Conservation (phyloP, 1,140 invertebrate species). For the Chymomyza costata region DNA sequence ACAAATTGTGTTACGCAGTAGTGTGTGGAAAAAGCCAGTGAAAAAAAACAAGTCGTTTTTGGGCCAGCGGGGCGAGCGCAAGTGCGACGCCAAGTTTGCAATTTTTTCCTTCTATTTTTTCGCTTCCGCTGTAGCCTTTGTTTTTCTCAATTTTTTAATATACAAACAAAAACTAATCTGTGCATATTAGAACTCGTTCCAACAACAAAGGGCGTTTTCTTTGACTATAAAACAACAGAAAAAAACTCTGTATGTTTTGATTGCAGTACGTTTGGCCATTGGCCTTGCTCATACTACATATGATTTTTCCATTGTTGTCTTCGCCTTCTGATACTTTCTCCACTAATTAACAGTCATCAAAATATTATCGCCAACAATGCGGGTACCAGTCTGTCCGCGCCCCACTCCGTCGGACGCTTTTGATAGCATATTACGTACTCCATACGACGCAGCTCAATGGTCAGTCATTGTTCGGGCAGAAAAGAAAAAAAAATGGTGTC, state of each 20-base stretch:
- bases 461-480: slow-evolving; percentile 46
- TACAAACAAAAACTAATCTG: too few relatives aligned
- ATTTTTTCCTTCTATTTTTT: too few relatives aligned
- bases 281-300: slow-evolving; percentile 24
- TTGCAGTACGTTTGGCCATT: slow-evolving; percentile 4
- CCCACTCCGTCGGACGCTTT: background rate
- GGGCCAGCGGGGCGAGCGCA: slow-evolving; percentile 6
- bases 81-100: slow-evolving; percentile 6
- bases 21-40: slow-evolving; percentile 52
- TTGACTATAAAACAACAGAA: slow-evolving; percentile 1
- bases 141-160: slow-evolving; percentile 22
- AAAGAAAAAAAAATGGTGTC: too few relatives aligned
- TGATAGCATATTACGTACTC: too few relatives aligned
- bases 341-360: slow-evolving; percentile 28
- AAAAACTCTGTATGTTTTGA: slow-evolving; percentile 5
- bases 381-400: too few relatives aligned
- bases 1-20: slow-evolving; percentile 1
- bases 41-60: slow-evolving; percentile 64
- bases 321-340: slow-evolving; percentile 62
- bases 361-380: slow-evolving; percentile 47
- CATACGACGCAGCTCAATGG: slow-evolving; percentile 26
- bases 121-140: slow-evolving; percentile 21
- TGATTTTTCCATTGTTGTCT: slow-evolving; percentile 32
- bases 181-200: too few relatives aligned
- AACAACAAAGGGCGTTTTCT: slow-evolving; percentile 54